Conservation (phyloP, 2,797 vertebrate genomes). For the Phyllotis vaccarum region DNA sequence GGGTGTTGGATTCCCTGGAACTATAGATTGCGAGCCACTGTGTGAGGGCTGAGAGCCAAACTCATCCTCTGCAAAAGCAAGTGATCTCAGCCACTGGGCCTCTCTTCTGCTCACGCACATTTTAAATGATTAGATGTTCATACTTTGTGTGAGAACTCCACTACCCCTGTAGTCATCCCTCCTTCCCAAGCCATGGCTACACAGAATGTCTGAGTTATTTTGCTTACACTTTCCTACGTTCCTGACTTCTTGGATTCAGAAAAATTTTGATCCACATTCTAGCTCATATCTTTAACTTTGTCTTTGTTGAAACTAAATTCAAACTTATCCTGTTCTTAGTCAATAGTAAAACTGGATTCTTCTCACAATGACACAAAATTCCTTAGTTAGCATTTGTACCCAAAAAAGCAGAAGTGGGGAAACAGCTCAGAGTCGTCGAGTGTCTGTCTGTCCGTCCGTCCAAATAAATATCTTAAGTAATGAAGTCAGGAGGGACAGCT, state of each 20-base stretch:
- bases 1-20: neutral
- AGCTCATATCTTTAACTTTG: conserved; percentile 4
- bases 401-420: neutral
- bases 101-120: neutral
- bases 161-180: neutral
- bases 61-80: neutral
- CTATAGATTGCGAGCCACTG: neutral
- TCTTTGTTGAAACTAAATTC: conserved; percentile 49
- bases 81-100: too few species aligned
- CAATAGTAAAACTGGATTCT: conserved; percentile 51
- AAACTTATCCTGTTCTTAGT: conserved; percentile 31
- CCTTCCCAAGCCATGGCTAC: neutral
- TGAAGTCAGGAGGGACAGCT: neutral
- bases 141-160: neutral
- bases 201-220: neutral
- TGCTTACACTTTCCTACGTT: neutral
- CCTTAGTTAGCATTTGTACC: neutral
- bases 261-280: conserved; percentile 18
- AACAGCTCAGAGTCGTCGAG: neutral
- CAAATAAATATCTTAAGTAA: neutral
- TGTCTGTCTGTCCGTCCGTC: neutral
- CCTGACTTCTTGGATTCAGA: neutral
- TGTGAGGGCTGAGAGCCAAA: neutral
- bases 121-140: neutral
- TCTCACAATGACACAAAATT: neutral